Percentiles rank a stretch among this genome's conserved stretches.
phyloP scores from a whole-genome alignment of 1,140 invertebrate genomes.

The Drosophila cardini region DNA sequence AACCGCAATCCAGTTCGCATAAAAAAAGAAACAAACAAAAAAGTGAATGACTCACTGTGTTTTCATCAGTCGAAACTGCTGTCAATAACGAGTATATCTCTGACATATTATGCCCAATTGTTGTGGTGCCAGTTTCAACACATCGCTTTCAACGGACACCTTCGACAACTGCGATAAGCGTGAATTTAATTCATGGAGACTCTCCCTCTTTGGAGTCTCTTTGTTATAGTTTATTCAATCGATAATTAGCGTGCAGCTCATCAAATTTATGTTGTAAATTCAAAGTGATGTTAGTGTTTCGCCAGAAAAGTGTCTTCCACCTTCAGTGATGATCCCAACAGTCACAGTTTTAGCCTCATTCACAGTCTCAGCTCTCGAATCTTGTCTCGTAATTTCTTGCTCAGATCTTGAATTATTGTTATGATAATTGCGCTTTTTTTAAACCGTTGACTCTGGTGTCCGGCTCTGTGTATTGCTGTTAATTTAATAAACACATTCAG shows the following conservation, averaged over 20 bases:
- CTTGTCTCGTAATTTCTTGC: conserved; percentile 52
- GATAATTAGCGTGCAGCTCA: conserved; percentile 65
- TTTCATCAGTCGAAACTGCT: conserved; percentile 64
- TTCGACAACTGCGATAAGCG: conserved; percentile 48
- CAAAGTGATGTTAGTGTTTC: conserved; percentile 82
- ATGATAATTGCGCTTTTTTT: conserved; percentile 65
- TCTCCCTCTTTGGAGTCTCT: background rate
- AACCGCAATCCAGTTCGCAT: conserved; percentile 41
- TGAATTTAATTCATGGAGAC: conserved; percentile 27
- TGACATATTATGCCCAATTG: conserved; percentile 57
- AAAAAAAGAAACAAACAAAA: conserved; percentile 27
- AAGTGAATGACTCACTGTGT: conserved; percentile 48
- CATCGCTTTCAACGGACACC: conserved; percentile 1
- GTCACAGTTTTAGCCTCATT: too few species aligned
- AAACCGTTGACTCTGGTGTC: conserved; percentile 4
- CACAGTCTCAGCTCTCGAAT: background rate
- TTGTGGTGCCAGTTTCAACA: conserved; percentile 49
- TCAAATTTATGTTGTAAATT: conserved; percentile 76
- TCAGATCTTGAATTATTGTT: conserved; percentile 78
- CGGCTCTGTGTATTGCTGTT: conserved; percentile 57
- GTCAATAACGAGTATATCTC: conserved; percentile 70
- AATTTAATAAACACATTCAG: conserved; percentile 82
- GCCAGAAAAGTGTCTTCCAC: conserved; percentile 51
- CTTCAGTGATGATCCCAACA: conserved; percentile 22
- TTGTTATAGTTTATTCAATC: conserved; percentile 73